Conservation (phyloP, 2,888 invertebrate genomes). For the Neoaliturus tenellus region DNA sequence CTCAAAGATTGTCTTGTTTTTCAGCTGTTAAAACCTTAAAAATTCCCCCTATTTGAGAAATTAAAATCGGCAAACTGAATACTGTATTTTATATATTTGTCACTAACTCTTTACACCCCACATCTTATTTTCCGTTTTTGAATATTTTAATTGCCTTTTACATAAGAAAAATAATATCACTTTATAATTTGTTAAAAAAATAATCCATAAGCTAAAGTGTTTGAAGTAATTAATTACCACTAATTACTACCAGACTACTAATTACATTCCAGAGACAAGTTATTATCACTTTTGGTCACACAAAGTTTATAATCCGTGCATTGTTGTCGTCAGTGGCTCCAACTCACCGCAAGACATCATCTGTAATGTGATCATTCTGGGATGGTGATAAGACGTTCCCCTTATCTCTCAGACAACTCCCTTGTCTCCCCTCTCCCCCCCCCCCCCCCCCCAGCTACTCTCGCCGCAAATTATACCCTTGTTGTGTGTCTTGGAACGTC, state of each 20-base stretch:
- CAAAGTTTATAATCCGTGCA: neutral
- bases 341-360: neutral
- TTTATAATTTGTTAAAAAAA: too few species aligned
- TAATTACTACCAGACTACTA: too few species aligned
- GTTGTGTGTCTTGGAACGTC: neutral
- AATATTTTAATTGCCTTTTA: too few species aligned
- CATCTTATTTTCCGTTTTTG: too few species aligned
- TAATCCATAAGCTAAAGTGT: too few species aligned
- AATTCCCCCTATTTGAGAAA: too few species aligned
- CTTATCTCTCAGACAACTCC: slow-evolving; percentile 27
- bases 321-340: neutral
- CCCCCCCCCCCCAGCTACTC: neutral
- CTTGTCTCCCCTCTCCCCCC: neutral
- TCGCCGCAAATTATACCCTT: slow-evolving; percentile 20
- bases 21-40: too few species aligned
- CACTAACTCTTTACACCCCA: too few species aligned
- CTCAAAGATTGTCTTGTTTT: too few species aligned
- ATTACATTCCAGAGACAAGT: neutral
- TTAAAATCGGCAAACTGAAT: too few species aligned
- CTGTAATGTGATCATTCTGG: slow-evolving; percentile 31
- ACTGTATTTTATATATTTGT: too few species aligned
- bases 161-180: too few species aligned
- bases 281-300: neutral
- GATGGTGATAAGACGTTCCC: slow-evolving; percentile 24
- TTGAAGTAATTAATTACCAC: neutral